Evolutionary conservation across 1,140 invertebrate species (phyloP).

Genomic region (Polypedilum vanderplanki): DNA sequence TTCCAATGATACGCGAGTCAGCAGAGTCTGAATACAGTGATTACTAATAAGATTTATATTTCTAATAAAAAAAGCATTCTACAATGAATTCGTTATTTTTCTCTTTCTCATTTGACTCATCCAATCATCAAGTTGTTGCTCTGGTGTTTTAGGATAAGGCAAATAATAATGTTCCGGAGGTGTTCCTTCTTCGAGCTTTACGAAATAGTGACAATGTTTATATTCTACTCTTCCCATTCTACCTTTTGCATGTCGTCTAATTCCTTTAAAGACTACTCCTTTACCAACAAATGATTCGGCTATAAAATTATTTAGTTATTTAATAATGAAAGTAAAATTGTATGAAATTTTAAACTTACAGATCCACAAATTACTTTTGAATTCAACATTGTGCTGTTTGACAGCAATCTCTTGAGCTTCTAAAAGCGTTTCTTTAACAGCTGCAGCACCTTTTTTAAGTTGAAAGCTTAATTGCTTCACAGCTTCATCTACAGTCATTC

Average conservation of each 20-base stretch:
- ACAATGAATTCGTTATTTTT: conserved; percentile 63
- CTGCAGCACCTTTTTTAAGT: conserved; percentile 70
- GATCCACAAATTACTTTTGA: conserved; percentile 92
- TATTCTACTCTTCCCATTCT: conserved; percentile 68
- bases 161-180: conserved; percentile 81
- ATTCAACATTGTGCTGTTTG: conserved; percentile 88
- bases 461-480: conserved; percentile 82
- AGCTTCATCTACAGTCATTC: conserved; percentile 90
- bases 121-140: conserved; percentile 68
- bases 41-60: neutral
- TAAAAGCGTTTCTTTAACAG: conserved; percentile 70
- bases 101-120: conserved; percentile 60
- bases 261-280: conserved; percentile 68
- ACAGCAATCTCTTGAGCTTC: conserved; percentile 88
- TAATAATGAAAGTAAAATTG: neutral
- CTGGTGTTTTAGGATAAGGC: conserved; percentile 55
- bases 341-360: conserved; percentile 56
- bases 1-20: neutral
- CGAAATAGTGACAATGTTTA: conserved; percentile 79
- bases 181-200: conserved; percentile 82
- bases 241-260: conserved; percentile 69
- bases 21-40: conserved; percentile 1
- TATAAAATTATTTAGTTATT: conserved; percentile 45
- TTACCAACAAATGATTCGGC: conserved; percentile 80
- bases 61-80: conserved; percentile 38